These are phyloP conservation scores for Liposcelis brunnea DNA, from an alignment of 2,888 invertebrate genomes.

Conservation along the genomic window DNA sequence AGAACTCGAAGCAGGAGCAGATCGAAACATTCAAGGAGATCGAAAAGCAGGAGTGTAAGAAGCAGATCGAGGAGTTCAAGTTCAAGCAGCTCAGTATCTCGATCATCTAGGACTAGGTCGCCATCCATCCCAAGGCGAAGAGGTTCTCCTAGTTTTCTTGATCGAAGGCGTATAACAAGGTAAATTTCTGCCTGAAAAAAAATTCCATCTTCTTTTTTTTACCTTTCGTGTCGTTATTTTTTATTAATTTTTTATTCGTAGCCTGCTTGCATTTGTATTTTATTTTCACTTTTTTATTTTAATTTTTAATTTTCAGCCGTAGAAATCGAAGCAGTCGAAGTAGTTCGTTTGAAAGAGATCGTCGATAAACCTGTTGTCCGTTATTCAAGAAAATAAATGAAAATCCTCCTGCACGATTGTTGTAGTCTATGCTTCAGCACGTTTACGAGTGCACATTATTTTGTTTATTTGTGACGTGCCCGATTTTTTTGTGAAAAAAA, in stretches of 20 bases:
- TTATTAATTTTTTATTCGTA: conserved; percentile 17
- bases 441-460: too few species aligned
- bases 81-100: conserved; percentile 28
- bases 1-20: conserved; percentile 21
- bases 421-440: too few species aligned
- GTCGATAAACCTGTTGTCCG: conserved; percentile 2
- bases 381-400: too few species aligned
- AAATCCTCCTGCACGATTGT: too few species aligned
- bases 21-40: conserved; percentile 24
- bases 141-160: conserved; percentile 87
- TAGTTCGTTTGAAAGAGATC: conserved; percentile 1
- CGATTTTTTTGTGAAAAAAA: too few species aligned
- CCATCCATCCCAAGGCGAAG: conserved; percentile 84
- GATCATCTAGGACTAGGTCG: conserved; percentile 39
- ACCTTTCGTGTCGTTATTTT: conserved; percentile 25
- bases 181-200: conserved; percentile 30
- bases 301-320: conserved; percentile 13
- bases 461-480: too few species aligned
- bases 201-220: conserved; percentile 31
- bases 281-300: conserved; percentile 19
- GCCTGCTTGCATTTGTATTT: conserved; percentile 17
- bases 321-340: conserved; percentile 2
- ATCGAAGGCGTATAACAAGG: conserved; percentile 89
- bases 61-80: conserved; percentile 23
- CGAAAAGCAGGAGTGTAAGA: neutral